phyloP scores from a whole-genome alignment of 2,797 vertebrate genomes.

The Lophotriccus pileatus region DNA sequence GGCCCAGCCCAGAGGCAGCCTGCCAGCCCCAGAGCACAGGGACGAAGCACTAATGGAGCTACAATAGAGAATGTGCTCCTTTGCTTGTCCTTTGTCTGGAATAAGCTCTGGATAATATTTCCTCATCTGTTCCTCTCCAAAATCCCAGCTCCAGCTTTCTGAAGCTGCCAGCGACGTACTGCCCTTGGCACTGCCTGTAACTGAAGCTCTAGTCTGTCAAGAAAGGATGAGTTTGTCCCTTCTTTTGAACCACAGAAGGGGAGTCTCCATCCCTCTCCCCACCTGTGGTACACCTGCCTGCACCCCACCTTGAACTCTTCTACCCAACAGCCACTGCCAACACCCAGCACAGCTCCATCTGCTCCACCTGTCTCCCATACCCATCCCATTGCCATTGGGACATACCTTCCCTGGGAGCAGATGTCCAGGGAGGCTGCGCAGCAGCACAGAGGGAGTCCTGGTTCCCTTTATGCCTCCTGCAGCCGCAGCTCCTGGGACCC shows the following conservation, averaged over 20 bases:
- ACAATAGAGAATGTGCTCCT: fast-evolving
- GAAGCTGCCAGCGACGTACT: neutral
- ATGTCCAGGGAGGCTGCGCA: neutral
- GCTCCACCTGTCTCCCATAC: neutral
- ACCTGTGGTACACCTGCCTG: neutral
- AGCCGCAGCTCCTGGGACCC: neutral
- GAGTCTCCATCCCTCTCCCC: neutral
- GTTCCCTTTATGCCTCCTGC: neutral
- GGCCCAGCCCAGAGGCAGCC: neutral
- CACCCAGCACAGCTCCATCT: neutral
- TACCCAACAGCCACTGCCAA: neutral
- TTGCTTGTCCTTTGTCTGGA: neutral
- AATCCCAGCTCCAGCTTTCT: neutral
- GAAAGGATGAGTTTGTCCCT: neutral
- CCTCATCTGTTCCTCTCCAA: neutral
- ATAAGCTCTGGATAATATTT: neutral
- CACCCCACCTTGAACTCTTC: neutral
- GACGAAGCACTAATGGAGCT: neutral
- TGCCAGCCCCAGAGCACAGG: neutral
- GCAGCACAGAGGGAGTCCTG: neutral
- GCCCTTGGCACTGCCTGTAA: neutral
- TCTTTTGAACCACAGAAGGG: neutral
- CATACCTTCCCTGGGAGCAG: neutral
- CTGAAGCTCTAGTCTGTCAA: neutral
- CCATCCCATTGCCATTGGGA: neutral